These are phyloP conservation scores for Cryptus viduatorius DNA, from an alignment of 2,888 invertebrate species.

Conservation along the genomic window DNA sequence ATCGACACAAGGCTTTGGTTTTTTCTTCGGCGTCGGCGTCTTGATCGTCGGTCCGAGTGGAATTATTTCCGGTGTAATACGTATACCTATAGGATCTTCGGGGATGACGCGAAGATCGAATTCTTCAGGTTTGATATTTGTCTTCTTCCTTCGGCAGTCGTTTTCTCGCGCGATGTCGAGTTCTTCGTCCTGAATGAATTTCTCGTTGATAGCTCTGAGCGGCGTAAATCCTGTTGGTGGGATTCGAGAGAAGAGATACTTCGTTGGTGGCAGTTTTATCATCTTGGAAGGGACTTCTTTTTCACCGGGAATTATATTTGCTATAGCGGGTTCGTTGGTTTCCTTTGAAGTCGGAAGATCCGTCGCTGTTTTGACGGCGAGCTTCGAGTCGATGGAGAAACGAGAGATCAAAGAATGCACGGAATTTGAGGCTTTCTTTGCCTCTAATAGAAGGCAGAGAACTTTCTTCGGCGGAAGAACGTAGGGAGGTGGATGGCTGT, in stretches of 20 bases:
- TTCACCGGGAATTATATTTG: constrained; percentile 31
- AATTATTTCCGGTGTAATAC: constrained; percentile 76
- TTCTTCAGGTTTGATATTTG: constrained; percentile 13
- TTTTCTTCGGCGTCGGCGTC: constrained; percentile 75
- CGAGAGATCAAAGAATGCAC: constrained; percentile 81
- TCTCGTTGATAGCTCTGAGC: constrained; percentile 81
- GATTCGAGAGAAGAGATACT: constrained; percentile 79
- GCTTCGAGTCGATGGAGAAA: constrained; percentile 81
- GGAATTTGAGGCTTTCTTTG: constrained; percentile 80
- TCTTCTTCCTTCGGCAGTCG: constrained; percentile 55
- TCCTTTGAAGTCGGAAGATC: constrained; percentile 65
- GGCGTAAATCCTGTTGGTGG: constrained; percentile 79
- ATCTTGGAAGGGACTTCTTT: constrained; percentile 73
- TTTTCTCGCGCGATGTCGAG: constrained; percentile 67
- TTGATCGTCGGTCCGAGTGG: constrained; percentile 81
- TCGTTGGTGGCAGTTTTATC: constrained; percentile 79
- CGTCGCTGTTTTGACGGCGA: constrained; percentile 76
- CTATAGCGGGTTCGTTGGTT: constrained; percentile 55
- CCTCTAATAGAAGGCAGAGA: constrained; percentile 77
- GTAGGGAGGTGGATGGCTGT: constrained; percentile 79
- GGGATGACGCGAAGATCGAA: constrained; percentile 64
- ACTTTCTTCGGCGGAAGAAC: constrained; percentile 78
- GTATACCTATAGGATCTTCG: constrained; percentile 68
- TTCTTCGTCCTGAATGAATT: constrained; percentile 74
- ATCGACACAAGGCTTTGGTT: constrained; percentile 70